Percentiles rank a stretch among this genome's conserved stretches.
These are phyloP conservation scores for Acleris holmiana DNA, from an alignment of 2,888 invertebrate genomes.

Conservation along the genomic window DNA sequence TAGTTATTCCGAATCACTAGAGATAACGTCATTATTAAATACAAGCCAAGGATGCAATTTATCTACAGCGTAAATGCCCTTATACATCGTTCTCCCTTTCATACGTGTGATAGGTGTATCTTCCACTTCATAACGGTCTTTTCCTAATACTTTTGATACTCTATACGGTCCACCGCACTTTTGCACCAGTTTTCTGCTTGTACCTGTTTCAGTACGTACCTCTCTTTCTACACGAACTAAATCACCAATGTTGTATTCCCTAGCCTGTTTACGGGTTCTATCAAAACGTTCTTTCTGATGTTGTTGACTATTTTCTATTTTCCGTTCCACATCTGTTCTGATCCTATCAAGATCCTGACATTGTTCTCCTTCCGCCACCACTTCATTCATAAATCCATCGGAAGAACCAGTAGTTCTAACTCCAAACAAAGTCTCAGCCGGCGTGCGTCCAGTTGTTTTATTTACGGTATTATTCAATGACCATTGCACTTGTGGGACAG, in stretches of 20 bases:
- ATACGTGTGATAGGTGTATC: conserved; percentile 10
- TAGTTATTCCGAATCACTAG: conserved; percentile 23
- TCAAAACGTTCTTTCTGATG: conserved; percentile 39
- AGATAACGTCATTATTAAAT: conserved; percentile 18
- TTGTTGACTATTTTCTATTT: conserved; percentile 6
- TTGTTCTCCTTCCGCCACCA: conserved; percentile 31
- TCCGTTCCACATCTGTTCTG: background rate
- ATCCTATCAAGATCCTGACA: conserved; percentile 12
- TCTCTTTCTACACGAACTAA: conserved; percentile 39
- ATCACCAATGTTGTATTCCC: conserved; percentile 37
- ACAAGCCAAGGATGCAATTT: conserved; percentile 17
- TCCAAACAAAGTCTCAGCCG: conserved; percentile 36
- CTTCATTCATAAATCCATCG: conserved; percentile 34
- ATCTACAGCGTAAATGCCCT: conserved; percentile 4
- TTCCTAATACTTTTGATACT: background rate
- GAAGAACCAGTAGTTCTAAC: conserved; percentile 33
- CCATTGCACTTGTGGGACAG: conserved; percentile 35
- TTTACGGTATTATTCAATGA: conserved; percentile 41
- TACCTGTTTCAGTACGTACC: conserved; percentile 18
- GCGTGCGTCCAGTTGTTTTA: conserved; percentile 8
- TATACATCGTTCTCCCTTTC: conserved; percentile 6
- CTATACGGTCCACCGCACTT: conserved; percentile 38
- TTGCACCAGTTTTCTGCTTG: conserved; percentile 36
- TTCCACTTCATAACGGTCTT: conserved; percentile 25
- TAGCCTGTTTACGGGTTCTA: conserved; percentile 24